These are phyloP conservation scores for Cephus spinipes DNA, from an alignment of 2,888 invertebrate species.

Conservation along the genomic window DNA sequence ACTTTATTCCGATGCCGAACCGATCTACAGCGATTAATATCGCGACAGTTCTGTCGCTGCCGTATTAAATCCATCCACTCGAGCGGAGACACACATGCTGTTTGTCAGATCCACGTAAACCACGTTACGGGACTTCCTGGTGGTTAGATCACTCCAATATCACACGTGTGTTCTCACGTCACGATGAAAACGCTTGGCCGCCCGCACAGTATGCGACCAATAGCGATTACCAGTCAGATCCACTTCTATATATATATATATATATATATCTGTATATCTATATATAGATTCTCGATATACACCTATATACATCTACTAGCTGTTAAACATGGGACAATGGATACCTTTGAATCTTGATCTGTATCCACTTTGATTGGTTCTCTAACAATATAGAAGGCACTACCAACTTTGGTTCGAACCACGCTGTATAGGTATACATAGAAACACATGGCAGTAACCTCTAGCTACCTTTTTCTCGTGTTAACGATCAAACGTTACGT, in stretches of 20 bases:
- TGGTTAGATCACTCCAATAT: not conserved
- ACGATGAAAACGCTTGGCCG: not conserved
- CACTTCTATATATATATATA: not conserved
- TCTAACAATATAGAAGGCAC: not conserved
- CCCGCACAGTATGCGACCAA: not conserved
- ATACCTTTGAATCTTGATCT: slow-evolving; percentile 1
- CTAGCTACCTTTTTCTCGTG: not conserved
- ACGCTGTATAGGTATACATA: not conserved
- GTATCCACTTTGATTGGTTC: not conserved
- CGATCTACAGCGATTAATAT: not conserved
- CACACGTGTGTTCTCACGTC: not conserved
- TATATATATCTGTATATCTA: not conserved
- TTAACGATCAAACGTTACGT: not conserved
- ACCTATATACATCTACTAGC: not conserved
- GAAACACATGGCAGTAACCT: not conserved
- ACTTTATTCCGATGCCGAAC: not conserved
- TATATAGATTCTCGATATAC: not conserved
- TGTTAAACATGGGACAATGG: not conserved
- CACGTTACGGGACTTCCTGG: not conserved
- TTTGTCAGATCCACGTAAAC: not conserved
- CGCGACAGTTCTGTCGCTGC: not conserved
- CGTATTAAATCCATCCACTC: not conserved
- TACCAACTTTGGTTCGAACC: not conserved
- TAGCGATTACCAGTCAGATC: not conserved
- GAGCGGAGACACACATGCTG: not conserved